These are phyloP conservation scores for Stegana nigrithorax DNA, from an alignment of 2,888 invertebrate species.

Conservation along the genomic window DNA sequence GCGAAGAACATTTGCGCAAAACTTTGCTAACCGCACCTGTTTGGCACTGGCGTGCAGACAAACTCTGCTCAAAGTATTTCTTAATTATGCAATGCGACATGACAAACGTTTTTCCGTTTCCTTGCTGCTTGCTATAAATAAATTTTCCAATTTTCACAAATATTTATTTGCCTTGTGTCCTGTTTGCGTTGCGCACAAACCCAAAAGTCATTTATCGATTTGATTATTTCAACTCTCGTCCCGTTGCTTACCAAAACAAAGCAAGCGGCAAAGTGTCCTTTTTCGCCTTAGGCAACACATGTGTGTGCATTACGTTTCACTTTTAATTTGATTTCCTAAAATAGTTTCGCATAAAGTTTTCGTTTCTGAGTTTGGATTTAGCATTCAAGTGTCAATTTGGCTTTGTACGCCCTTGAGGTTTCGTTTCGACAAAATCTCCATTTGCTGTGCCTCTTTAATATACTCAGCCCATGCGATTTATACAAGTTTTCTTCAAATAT, in stretches of 20 bases:
- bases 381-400: constrained; percentile 19
- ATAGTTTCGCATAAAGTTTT: constrained; percentile 36
- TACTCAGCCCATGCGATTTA: no score
- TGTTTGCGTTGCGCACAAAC: constrained; percentile 14
- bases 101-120: constrained; percentile 8
- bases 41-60: no score
- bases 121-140: neutral
- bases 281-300: no score
- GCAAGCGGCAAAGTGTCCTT: no score
- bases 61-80: neutral
- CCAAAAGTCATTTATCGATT: constrained; percentile 55
- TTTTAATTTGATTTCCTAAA: constrained; percentile 51
- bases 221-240: constrained; percentile 45
- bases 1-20: no score
- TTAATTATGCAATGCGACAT: neutral
- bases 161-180: neutral
- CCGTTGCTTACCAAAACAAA: constrained; percentile 22
- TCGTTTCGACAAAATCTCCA: no score
- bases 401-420: constrained; percentile 1
- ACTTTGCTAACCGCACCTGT: no score
- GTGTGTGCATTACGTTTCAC: constrained; percentile 42
- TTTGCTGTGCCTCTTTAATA: no score
- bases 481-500: no score
- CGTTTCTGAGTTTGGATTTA: neutral
- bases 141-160: neutral